Conservation (phyloP, 2,888 invertebrate species). For the Stenichneumon culpator region DNA sequence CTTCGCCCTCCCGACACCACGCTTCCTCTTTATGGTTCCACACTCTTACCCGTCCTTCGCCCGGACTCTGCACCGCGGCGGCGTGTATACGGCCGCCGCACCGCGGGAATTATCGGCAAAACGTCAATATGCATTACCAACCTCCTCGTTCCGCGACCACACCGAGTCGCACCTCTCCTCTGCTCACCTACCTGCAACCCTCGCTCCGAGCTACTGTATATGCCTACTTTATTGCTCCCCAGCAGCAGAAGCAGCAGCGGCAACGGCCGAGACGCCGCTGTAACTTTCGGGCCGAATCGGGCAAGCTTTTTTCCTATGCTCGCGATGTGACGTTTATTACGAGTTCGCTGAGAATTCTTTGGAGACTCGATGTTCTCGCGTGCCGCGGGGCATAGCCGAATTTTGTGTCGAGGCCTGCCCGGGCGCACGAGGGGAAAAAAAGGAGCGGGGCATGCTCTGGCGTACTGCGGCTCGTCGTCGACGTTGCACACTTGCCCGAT, state of each 20-base stretch:
- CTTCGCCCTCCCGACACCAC: slow-evolving; percentile 14
- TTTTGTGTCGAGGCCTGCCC: background rate
- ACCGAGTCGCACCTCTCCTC: slow-evolving; percentile 62
- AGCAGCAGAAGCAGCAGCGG: background rate
- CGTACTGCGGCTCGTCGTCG: slow-evolving; percentile 16
- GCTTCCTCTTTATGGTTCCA: slow-evolving; percentile 40
- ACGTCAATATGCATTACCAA: slow-evolving; percentile 81
- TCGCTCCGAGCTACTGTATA: slow-evolving; percentile 18
- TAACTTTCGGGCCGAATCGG: slow-evolving; percentile 27
- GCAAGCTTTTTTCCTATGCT: background rate
- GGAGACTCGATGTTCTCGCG: slow-evolving; percentile 6
- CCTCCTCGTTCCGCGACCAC: slow-evolving; percentile 65
- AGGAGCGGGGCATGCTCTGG: background rate
- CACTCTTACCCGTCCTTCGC: slow-evolving; percentile 43
- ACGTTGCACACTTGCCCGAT: slow-evolving; percentile 28
- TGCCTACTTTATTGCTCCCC: slow-evolving; percentile 48
- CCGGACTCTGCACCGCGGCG: slow-evolving; percentile 16
- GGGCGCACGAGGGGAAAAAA: background rate
- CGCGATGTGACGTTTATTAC: slow-evolving; percentile 22
- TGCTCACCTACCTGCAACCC: slow-evolving; percentile 34
- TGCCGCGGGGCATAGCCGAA: background rate
- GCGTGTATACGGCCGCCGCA: slow-evolving; percentile 53
- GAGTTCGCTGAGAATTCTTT: background rate
- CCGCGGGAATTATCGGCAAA: slow-evolving; percentile 82
- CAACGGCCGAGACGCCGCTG: background rate